phyloP scores from a whole-genome alignment of 1,140 invertebrate genomes.

The Episyrphus balteatus region DNA sequence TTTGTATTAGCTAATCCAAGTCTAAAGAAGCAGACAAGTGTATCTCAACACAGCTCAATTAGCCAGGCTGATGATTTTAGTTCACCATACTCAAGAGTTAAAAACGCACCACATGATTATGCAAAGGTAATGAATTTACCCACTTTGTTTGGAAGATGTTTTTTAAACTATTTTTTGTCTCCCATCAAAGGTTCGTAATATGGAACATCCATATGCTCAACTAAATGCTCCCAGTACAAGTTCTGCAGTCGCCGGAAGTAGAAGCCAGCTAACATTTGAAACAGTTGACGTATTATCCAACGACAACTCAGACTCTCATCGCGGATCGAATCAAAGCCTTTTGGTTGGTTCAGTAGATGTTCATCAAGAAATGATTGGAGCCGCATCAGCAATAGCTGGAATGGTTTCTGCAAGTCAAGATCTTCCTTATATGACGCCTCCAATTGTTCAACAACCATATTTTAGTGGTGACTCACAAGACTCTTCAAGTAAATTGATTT shows the following conservation, averaged over 20 bases:
- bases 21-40: conserved; percentile 37
- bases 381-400: conserved; percentile 71
- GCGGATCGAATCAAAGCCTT: conserved; percentile 11
- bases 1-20: conserved; percentile 19
- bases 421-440: conserved; percentile 80
- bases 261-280: conserved; percentile 1
- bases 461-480: conserved; percentile 80
- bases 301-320: conserved; percentile 13
- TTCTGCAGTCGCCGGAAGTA: conserved; percentile 12
- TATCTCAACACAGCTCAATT: conserved; percentile 47
- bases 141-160: background rate
- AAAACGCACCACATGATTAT: conserved; percentile 40
- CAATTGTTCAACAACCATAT: conserved; percentile 44
- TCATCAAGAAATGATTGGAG: conserved; percentile 48
- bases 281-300: conserved; percentile 2
- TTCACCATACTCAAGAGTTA: conserved; percentile 48
- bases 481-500: conserved; percentile 55
- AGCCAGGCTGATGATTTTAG: conserved; percentile 46
- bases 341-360: background rate
- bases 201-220: conserved; percentile 58
- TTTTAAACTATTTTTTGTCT: too few relatives aligned
- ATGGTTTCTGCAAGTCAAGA: conserved; percentile 75
- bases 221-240: conserved; percentile 39
- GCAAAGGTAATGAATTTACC: conserved; percentile 36
- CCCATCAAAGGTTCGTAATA: conserved; percentile 23